A percentile compares a stretch with the other conserved stretches of the same genome.
These are phyloP conservation scores for Trigoniulus corallinus DNA, from an alignment of 1,140 invertebrate genomes.

Conservation along the genomic window DNA sequence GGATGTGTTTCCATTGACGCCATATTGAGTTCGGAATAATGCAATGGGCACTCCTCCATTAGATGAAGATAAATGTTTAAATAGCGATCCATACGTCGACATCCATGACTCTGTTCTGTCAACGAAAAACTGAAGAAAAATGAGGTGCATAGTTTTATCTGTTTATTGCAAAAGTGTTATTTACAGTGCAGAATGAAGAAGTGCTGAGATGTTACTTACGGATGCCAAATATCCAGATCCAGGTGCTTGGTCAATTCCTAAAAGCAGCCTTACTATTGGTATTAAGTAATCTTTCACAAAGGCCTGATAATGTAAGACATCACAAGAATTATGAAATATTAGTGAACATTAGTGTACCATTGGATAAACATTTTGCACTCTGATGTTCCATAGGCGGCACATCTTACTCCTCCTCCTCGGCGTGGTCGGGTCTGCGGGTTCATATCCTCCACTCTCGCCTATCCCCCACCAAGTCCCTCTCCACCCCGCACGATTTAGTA, in stretches of 20 bases:
- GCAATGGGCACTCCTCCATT: constrained; percentile 97
- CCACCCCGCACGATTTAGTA: background rate
- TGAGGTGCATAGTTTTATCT: background rate
- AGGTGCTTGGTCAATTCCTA: constrained; percentile 92
- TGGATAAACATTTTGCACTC: background rate
- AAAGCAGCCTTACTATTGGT: constrained; percentile 78
- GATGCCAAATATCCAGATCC: constrained; percentile 92
- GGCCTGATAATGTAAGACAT: constrained; percentile 60
- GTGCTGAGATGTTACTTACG: too few relatives aligned
- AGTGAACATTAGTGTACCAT: background rate
- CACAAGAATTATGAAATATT: background rate
- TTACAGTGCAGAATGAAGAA: background rate
- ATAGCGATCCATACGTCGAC: constrained; percentile 85
- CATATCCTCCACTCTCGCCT: too few relatives aligned
- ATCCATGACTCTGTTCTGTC: constrained; percentile 96
- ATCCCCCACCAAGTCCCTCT: too few relatives aligned
- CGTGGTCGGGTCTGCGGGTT: too few relatives aligned
- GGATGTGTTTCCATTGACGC: background rate
- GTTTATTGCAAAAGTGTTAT: background rate
- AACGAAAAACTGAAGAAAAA: constrained; percentile 61
- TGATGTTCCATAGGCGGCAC: background rate
- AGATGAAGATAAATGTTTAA: constrained; percentile 93
- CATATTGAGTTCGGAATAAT: constrained; percentile 74
- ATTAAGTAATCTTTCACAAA: constrained; percentile 98
- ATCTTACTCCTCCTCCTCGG: too few relatives aligned